Evolutionary conservation across 2,113 vertebrate species (phyloP), one percentile per base, ranked within the genome.

Genomic region (Paratilapia polleni): DNA sequence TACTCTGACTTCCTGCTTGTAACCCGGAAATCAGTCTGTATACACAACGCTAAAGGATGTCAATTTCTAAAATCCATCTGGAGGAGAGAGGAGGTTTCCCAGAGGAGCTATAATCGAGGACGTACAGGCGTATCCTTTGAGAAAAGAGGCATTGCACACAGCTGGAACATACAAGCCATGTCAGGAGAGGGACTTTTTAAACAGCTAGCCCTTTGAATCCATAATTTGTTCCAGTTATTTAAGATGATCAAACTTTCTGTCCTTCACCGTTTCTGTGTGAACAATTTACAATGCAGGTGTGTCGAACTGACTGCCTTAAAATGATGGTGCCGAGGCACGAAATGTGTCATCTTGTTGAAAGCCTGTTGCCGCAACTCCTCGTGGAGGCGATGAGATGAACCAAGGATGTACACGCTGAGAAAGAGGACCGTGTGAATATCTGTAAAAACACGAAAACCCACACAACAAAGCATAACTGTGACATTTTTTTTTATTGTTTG

Each of bases 401-500:
- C 8, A 26, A 54, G 0, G 19, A 2, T 24, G 52, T 41, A 41
- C 8, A 41, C 1, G 5, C 36, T 36, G 38, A 41, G 38, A 41
- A 41, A 41, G 9, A 1, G 5, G 14, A 49, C 15, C 2, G 6
- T 52, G 17, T 52, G 19, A 19, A 52, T 3, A 1, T 52, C 49
- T 52, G 5, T 47, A 52, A 52, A 17, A 52, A 52, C 2, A 0
- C 8, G 49, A 19, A 17, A 52, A 1, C 17, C 12, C 68, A 60
- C 58, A 9, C 74, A 81, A 64, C 41, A 52, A 84, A 64, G 2
- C 26, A 73, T 43, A 86, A 36, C 36, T 87, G 52, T 64, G 52
- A 83, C 60, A 83, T 84, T 83, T 88, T 93, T 94, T 81, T 74
- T 59, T 81, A 91, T 95, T 92, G 17, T 86, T n/a, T n/a, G n/a